These are phyloP conservation scores for Megamerina dolium DNA, from an alignment of 2,888 invertebrate genomes.

Conservation along the genomic window DNA sequence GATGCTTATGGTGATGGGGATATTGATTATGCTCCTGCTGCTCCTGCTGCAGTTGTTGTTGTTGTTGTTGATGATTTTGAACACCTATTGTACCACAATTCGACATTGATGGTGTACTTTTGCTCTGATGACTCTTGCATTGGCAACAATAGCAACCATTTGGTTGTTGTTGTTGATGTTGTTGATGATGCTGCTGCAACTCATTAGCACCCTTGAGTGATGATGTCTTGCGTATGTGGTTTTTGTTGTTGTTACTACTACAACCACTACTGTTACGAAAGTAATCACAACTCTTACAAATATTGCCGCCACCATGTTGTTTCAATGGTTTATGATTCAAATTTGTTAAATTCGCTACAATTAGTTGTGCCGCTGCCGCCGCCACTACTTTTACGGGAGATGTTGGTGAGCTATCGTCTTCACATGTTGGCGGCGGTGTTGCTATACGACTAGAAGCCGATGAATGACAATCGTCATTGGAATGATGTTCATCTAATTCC, in stretches of 20 bases:
- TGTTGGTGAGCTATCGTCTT: constrained; percentile 37
- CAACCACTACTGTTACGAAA: constrained; percentile 23
- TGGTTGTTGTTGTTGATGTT: constrained; percentile 18
- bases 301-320: constrained; percentile 27
- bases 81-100: constrained; percentile 17
- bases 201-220: constrained; percentile 40
- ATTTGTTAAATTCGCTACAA: constrained; percentile 34
- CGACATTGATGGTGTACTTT: constrained; percentile 37
- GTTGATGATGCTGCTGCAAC: constrained; percentile 20
- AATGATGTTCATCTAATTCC: constrained; percentile 25
- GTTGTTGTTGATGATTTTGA: constrained; percentile 14
- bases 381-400: constrained; percentile 33
- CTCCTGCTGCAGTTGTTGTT: constrained; percentile 13
- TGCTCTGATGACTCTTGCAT: no score
- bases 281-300: constrained; percentile 38
- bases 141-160: constrained; percentile 20
- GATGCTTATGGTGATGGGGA: constrained; percentile 14
- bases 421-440: constrained; percentile 44
- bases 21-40: constrained; percentile 3
- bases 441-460: constrained; percentile 34
- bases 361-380: constrained; percentile 28
- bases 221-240: constrained; percentile 37
- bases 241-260: constrained; percentile 12
- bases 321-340: constrained; percentile 24
- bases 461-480: constrained; percentile 22